Percentiles rank a stretch among this genome's conserved stretches.
phyloP scores from a whole-genome alignment of 1,140 invertebrate genomes.

The Lordiphosa clarofinis region DNA sequence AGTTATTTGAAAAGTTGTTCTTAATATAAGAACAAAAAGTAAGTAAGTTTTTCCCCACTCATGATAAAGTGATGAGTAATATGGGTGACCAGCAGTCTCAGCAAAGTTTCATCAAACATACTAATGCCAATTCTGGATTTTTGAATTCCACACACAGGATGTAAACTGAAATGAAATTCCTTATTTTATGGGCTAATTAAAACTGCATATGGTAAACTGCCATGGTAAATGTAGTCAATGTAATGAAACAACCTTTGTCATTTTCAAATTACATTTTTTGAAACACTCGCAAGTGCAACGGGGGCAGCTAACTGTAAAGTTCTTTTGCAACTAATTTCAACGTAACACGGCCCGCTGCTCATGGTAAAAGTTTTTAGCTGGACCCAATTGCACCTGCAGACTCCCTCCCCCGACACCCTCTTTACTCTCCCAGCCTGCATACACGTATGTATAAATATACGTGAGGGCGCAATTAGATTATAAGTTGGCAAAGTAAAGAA shows the following conservation, averaged over 20 bases:
- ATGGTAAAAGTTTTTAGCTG: slow-evolving; percentile 28
- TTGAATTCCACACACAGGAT: too few species aligned
- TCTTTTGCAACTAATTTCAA: slow-evolving; percentile 51
- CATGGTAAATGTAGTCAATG: slow-evolving; percentile 31
- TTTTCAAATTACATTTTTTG: slow-evolving; percentile 66
- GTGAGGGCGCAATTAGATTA: slow-evolving; percentile 72
- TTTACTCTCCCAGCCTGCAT: not conserved
- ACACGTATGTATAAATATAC: slow-evolving; percentile 32
- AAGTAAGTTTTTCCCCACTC: too few species aligned
- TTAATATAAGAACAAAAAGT: too few species aligned
- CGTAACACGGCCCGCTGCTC: slow-evolving; percentile 35
- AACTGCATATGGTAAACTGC: slow-evolving; percentile 38
- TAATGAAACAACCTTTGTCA: slow-evolving; percentile 61
- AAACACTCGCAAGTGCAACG: slow-evolving; percentile 28
- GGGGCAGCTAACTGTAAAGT: slow-evolving; percentile 36
- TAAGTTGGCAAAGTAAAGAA: slow-evolving; percentile 73
- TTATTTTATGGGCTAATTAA: slow-evolving; percentile 37
- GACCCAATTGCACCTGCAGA: slow-evolving; percentile 21
- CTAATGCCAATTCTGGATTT: too few species aligned
- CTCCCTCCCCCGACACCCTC: not conserved
- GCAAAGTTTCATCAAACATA: too few species aligned
- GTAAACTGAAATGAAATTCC: too few species aligned
- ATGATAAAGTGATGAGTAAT: too few species aligned
- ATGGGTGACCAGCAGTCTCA: too few species aligned
- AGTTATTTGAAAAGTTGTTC: too few species aligned